Evolutionary conservation across 1,140 invertebrate genomes (phyloP).

Genomic region (Varroa destructor): DNA sequence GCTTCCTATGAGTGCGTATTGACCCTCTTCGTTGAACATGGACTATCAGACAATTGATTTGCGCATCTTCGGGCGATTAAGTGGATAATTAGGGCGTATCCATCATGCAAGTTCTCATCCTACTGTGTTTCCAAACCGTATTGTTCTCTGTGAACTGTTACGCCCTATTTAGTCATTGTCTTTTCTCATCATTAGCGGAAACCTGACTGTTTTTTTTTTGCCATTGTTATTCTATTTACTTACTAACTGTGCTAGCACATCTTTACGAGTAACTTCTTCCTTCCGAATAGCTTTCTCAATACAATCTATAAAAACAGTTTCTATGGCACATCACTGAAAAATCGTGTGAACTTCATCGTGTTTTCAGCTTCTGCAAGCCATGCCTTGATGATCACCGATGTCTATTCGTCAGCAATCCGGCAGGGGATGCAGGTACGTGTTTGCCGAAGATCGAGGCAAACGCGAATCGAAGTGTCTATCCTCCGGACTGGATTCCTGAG

Average conservation of each 20-base stretch:
- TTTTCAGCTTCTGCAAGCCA: neutral
- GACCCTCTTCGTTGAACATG: neutral
- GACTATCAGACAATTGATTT: slow-evolving; percentile 8
- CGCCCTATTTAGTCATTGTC: too few species aligned
- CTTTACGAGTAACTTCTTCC: too few species aligned
- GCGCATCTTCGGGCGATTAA: too few species aligned
- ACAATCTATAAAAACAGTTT: neutral
- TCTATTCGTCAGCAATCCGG: slow-evolving; percentile 34
- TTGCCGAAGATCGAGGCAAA: neutral
- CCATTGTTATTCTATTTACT: too few species aligned
- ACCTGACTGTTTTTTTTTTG: too few species aligned
- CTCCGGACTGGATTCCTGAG: slow-evolving; percentile 31
- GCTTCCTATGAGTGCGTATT: neutral
- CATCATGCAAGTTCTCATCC: too few species aligned
- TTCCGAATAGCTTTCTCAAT: neutral
- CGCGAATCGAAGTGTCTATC: neutral
- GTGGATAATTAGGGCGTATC: too few species aligned
- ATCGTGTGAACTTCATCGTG: neutral
- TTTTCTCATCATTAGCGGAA: too few species aligned
- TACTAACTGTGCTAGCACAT: too few species aligned
- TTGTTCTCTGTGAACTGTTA: too few species aligned
- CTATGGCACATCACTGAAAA: neutral
- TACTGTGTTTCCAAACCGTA: too few species aligned
- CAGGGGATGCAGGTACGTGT: slow-evolving; percentile 34
- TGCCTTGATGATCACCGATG: slow-evolving; percentile 30